A percentile compares a stretch with the other conserved stretches of the same genome.
These are phyloP conservation scores for Panopea generosa DNA, from an alignment of 2,888 invertebrate species.

Conservation along the genomic window DNA sequence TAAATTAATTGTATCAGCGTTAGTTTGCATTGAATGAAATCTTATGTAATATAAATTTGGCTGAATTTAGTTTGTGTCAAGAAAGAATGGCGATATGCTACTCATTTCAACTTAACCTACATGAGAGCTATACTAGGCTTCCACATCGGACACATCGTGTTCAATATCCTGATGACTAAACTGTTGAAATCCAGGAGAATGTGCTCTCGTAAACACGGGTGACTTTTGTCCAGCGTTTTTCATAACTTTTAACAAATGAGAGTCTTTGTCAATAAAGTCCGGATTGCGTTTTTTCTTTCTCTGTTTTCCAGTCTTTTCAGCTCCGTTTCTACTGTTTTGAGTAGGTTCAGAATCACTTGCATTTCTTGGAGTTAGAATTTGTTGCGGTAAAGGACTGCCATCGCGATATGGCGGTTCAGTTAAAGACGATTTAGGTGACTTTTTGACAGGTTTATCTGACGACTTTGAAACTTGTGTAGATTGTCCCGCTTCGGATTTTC, in stretches of 20 bases:
- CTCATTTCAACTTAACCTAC: too few species aligned
- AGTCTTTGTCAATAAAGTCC: conserved; percentile 21
- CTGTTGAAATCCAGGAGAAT: conserved; percentile 18
- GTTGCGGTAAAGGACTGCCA: conserved; percentile 49
- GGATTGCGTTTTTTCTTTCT: conserved; percentile 11
- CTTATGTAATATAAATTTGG: too few species aligned
- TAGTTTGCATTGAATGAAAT: too few species aligned
- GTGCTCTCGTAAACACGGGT: neutral
- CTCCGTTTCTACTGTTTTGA: neutral
- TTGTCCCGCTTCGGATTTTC: too few species aligned
- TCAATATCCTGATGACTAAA: conserved; percentile 19
- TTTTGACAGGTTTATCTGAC: neutral
- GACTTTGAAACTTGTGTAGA: too few species aligned
- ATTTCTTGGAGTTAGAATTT: conserved; percentile 51
- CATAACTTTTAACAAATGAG: conserved; percentile 14
- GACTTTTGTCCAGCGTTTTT: conserved; percentile 1
- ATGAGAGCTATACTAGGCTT: too few species aligned
- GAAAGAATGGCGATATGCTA: too few species aligned
- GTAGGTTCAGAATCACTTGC: conserved; percentile 1
- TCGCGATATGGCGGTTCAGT: conserved; percentile 11
- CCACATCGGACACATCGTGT: conserved; percentile 34
- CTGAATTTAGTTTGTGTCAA: too few species aligned
- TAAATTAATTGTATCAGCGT: too few species aligned
- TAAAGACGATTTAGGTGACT: neutral
- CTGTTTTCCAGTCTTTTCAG: neutral